These are phyloP conservation scores for Xiphorhynchus elegans DNA, from an alignment of 2,113 vertebrate species.

Conservation along the genomic window DNA sequence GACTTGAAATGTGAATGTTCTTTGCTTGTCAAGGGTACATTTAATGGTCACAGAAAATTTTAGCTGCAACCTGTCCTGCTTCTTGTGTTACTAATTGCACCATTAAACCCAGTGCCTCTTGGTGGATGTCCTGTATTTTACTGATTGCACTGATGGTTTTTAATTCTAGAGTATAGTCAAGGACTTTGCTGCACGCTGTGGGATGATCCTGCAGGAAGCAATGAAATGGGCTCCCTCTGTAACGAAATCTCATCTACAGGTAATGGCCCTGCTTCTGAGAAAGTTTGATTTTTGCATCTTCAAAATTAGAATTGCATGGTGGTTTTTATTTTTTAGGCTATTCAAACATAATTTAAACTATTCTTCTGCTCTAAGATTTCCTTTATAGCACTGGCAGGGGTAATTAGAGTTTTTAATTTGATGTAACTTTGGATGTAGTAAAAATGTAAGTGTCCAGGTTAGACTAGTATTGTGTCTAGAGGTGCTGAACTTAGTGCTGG, in stretches of 20 bases:
- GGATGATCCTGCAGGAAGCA: conserved; percentile 95
- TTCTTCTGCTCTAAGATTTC: background rate
- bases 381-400: background rate
- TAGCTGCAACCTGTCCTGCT: background rate
- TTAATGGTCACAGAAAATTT: background rate
- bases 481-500: background rate
- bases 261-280: conserved; percentile 31
- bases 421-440: background rate
- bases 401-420: background rate
- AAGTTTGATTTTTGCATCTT: background rate
- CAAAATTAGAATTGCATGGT: background rate
- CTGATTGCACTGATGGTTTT: background rate
- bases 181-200: conserved; percentile 93
- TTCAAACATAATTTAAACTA: background rate
- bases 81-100: background rate
- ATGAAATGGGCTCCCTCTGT: conserved; percentile 98
- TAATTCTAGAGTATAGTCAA: conserved; percentile 91
- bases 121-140: background rate
- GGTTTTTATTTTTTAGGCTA: background rate
- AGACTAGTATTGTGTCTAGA: background rate
- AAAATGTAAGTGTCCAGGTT: background rate
- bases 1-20: background rate
- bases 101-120: background rate
- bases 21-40: background rate
- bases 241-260: conserved; percentile 97